Conservation (phyloP, 2,888 invertebrate species). For the Lithosia quadra region DNA sequence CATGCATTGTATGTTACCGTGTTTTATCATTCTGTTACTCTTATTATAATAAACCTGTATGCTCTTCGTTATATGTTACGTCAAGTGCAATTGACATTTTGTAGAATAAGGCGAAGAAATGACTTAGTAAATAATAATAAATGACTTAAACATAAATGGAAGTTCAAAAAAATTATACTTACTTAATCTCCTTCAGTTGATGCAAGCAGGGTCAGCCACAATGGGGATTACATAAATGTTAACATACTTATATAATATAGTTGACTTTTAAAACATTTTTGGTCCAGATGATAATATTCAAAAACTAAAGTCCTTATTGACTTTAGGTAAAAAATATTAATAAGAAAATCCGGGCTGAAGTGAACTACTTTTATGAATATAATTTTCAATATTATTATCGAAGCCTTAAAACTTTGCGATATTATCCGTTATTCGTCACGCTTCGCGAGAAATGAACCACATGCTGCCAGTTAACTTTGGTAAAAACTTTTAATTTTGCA, state of each 20-base stretch:
- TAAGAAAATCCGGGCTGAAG: too few relatives aligned
- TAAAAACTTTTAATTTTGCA: background rate
- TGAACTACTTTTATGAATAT: background rate
- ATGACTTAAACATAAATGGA: background rate
- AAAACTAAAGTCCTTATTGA: too few relatives aligned
- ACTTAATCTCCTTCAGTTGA: too few relatives aligned
- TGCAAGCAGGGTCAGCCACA: too few relatives aligned
- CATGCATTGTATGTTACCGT: background rate
- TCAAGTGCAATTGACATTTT: background rate
- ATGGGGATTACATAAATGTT: too few relatives aligned
- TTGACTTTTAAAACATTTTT: too few relatives aligned
- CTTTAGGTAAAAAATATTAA: too few relatives aligned
- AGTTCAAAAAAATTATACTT: background rate
- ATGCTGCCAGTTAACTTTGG: slow-evolving; percentile 3
- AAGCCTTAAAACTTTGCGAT: background rate
- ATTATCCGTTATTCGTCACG: background rate
- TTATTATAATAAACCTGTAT: background rate
- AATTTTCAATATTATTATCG: background rate
- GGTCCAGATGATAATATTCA: too few relatives aligned
- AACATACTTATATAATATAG: too few relatives aligned
- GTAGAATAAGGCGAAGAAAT: background rate
- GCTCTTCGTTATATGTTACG: background rate
- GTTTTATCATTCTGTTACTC: background rate
- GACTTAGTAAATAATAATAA: too few relatives aligned
- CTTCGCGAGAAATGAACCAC: background rate